phyloP scores from a whole-genome alignment of 2,888 invertebrate genomes.

The Pyrgus malvae region DNA sequence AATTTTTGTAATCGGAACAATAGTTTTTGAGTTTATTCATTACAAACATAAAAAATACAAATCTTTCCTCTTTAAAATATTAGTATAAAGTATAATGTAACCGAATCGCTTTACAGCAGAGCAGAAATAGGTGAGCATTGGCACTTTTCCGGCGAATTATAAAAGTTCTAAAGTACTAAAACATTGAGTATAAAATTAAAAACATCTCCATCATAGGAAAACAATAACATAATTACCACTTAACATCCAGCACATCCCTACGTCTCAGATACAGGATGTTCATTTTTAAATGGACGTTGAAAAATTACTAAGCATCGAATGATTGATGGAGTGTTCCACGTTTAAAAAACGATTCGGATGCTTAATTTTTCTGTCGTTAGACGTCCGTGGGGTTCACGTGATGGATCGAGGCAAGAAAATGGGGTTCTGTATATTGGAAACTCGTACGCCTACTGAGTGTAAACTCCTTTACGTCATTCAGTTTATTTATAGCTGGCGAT shows the following conservation, averaged over 20 bases:
- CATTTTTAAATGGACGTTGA: constrained; percentile 58
- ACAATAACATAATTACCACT: background rate
- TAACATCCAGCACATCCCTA: background rate
- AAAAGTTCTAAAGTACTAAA: too few relatives aligned
- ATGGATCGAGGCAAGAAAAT: constrained; percentile 51
- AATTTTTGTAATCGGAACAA: too few relatives aligned
- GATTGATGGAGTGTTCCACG: constrained; percentile 64
- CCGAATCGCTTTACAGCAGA: too few relatives aligned
- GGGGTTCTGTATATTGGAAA: constrained; percentile 7
- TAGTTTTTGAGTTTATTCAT: too few relatives aligned
- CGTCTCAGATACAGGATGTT: constrained; percentile 22
- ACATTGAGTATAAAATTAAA: too few relatives aligned
- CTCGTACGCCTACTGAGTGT: constrained; percentile 1
- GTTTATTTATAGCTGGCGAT: too few relatives aligned
- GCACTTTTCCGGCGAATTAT: too few relatives aligned
- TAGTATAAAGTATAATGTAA: too few relatives aligned
- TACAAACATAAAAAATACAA: too few relatives aligned
- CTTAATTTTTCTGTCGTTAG: constrained; percentile 73
- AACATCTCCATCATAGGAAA: too few relatives aligned
- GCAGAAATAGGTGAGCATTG: too few relatives aligned
- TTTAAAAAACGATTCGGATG: constrained; percentile 69
- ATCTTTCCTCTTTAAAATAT: too few relatives aligned
- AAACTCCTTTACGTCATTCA: background rate
- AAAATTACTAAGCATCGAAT: constrained; percentile 63
- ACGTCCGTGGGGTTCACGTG: constrained; percentile 49